These are phyloP conservation scores for Aphaenogaster ashmeadi DNA, from an alignment of 1,140 invertebrate genomes.

Conservation along the genomic window DNA sequence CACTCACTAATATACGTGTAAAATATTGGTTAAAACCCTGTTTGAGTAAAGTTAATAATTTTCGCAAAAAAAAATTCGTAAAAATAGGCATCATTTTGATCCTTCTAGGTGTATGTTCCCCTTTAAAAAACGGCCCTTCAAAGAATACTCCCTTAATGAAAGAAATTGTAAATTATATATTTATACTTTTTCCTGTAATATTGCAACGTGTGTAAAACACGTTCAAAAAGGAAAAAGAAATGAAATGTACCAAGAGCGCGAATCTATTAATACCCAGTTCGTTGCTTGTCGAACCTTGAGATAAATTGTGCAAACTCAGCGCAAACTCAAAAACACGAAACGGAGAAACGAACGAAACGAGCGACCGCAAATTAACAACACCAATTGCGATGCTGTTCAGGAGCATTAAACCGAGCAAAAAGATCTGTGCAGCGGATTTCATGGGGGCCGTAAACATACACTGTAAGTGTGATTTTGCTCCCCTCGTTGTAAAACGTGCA, in stretches of 20 bases:
- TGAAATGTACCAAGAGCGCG: not conserved
- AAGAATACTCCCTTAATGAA: not conserved
- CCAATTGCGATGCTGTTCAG: slow-evolving; percentile 5
- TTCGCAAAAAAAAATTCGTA: no score
- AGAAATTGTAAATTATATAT: not conserved
- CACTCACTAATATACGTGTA: no score
- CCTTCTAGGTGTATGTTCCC: no score
- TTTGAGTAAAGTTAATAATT: no score
- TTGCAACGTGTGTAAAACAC: not conserved
- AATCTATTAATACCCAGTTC: not conserved
- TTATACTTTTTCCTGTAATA: not conserved
- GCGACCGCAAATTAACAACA: slow-evolving; percentile 37
- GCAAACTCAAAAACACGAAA: not conserved
- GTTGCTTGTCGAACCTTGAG: not conserved
- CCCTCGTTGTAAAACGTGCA: slow-evolving; percentile 45
- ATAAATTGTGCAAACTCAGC: not conserved
- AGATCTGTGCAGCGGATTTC: slow-evolving; percentile 14
- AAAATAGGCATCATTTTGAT: no score
- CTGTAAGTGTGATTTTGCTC: slow-evolving; percentile 67
- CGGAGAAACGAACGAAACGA: not conserved
- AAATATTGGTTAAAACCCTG: no score
- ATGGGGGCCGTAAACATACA: slow-evolving; percentile 49
- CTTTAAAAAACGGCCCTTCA: no score
- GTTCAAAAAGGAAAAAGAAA: not conserved
- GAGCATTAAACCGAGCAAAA: slow-evolving; percentile 39